These are phyloP conservation scores for Rhingia campestris DNA, from an alignment of 2,888 invertebrate genomes.

Conservation along the genomic window DNA sequence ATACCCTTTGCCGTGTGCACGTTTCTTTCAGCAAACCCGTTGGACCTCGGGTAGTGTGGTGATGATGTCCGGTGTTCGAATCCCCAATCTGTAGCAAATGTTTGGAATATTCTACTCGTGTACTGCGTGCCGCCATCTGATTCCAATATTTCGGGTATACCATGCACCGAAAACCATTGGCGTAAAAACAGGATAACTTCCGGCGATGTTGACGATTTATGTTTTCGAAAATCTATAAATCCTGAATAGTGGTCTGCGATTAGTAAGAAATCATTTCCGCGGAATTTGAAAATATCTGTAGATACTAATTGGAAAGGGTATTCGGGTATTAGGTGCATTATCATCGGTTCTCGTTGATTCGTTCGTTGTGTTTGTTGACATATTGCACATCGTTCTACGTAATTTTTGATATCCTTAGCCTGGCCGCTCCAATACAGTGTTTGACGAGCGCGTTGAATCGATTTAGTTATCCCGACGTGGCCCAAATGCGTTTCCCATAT, in stretches of 20 bases:
- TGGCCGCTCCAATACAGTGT: constrained; percentile 33
- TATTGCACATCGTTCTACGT: constrained; percentile 11
- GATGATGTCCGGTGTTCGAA: constrained; percentile 16
- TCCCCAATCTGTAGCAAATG: constrained; percentile 7
- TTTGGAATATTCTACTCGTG: not conserved
- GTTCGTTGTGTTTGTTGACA: constrained; percentile 26
- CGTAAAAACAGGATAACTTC: constrained; percentile 10
- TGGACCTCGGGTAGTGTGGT: constrained; percentile 23
- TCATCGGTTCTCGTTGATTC: constrained; percentile 7
- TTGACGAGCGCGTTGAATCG: constrained; percentile 13
- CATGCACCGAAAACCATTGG: constrained; percentile 23
- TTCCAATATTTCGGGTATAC: constrained; percentile 14
- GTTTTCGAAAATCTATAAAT: constrained; percentile 20
- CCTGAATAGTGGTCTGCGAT: constrained; percentile 19
- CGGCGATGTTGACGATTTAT: not conserved
- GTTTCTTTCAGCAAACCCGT: constrained; percentile 23
- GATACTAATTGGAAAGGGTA: constrained; percentile 15
- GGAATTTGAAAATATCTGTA: constrained; percentile 14
- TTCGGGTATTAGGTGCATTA: not conserved
- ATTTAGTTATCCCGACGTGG: constrained; percentile 17
- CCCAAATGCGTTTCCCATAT: constrained; percentile 1
- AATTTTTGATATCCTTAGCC: not conserved
- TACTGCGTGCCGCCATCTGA: constrained; percentile 23
- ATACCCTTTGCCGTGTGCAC: constrained; percentile 6
- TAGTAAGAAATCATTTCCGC: constrained; percentile 11